Base-by-base conservation (phyloP, 1,140 invertebrate species). In the Zophobas morio region DNA sequence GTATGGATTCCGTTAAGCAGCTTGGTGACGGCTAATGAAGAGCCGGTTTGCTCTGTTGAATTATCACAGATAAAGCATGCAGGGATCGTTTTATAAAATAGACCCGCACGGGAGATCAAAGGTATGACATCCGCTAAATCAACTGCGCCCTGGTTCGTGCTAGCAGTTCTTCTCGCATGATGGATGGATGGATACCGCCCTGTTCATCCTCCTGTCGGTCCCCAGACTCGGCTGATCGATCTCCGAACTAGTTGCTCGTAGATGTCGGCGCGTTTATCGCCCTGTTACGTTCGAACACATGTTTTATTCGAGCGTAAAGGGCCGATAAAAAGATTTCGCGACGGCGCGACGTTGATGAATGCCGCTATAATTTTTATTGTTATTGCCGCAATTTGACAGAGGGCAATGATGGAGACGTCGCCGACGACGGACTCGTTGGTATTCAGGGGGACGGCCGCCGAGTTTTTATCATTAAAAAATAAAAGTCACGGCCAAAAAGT, bases 381-480 rank as follows among this genome's bases (percentile, higher is more conserved):
- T 73, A 73, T 73, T 53, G 49, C 49, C 37, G 71, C 49, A 73
- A 73, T 73, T 73, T 73, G 40, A 73, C 71, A 73, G 56, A 73
- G 49, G 35, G n/a, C 54, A 66, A 66, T 66, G 42, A 66, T 66
- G 60, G 60, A 66, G 60, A 66, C 60, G 60, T 66, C 60, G 60
- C 60, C 60, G 60, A n/a, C 37, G 8, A 1, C 37, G 54, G 33
- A 33, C 60, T 66, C 60, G 60, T 66, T 66, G 37, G 60, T 66
- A 66, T 66, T 66, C 60, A 66, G 39, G 60, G n/a, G 42, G 39
- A 66, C 39, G 60, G 37, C 77, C 56, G 73, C 77, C 57, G 75
- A 81, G 70, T 83, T 83, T 83, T 83, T 83, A 81, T 83, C 82
- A 82, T 81, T 83, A 77, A 81, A 81, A 83, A 82, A 83, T 82